Evolutionary conservation across 1,140 invertebrate genomes (phyloP), one percentile per base, ranked within the genome.

Genomic region (Conus betulinus): DNA sequence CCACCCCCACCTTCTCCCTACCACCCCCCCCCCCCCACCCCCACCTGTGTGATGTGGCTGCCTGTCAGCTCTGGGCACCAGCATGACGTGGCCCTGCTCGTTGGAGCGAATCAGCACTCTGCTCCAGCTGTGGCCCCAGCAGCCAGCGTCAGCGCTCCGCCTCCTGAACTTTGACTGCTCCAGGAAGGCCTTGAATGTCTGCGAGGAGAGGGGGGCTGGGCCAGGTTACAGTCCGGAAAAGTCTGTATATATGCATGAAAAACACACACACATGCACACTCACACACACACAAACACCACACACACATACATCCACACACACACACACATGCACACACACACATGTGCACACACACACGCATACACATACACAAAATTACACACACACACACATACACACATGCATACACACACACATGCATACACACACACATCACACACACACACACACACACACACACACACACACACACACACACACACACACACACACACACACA

Each of bases 321-420:
- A 55, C 39, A 83, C n/a, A 57, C 52, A 55, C 81, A 83, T 15
- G 55, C 81, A 83, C 81, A 83, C 52, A 83, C 51, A 51, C 55
- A 8, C 81, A 5, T 55, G 17, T 10, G 55, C 23, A 20, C 52
- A 52, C 4, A 53, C 51, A 83, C 51, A 83, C 51, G 13, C n/a
- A 83, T 10, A 83, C 52, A 53, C 81, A 83, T 5, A 71, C 17
- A 20, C 17, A 71, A 5, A 11, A 15, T 20, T 17, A 71, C 17
- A 20, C 7, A 71, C 20, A 71, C 67, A 71, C 67, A 71, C 8
- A 4, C 13, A 71, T 0, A 23, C 67, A 55, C 23, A 15, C 52
- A 51, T 23, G 11, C 78, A 81, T 13, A 81, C 6, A 81, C 78
- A 52, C 15, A 52, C 52, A 51, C 52, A 53, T 5, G 13, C 78